phyloP scores from a whole-genome alignment of 2,888 invertebrate species.

The Heterodera filipjevi region DNA sequence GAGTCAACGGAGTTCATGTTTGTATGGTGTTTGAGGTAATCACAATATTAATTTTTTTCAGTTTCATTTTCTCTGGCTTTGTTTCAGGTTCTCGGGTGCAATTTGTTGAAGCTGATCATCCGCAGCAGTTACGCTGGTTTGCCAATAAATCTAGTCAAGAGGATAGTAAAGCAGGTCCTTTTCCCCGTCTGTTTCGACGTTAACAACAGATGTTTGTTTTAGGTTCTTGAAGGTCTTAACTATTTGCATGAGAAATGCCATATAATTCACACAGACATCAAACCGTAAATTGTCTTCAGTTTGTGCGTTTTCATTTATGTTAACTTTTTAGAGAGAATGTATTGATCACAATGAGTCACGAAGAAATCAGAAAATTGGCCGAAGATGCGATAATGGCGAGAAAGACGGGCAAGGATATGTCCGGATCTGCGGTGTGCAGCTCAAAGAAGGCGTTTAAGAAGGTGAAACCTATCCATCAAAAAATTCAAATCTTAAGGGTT shows the following conservation, averaged over 20 bases:
- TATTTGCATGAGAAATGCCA: slow-evolving; percentile 96
- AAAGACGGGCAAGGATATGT: slow-evolving; percentile 84
- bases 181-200: too few species aligned
- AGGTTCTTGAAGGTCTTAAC: slow-evolving; percentile 74
- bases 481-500: neutral
- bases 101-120: slow-evolving; percentile 94
- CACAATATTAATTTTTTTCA: neutral
- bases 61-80: neutral
- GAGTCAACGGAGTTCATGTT: slow-evolving; percentile 84
- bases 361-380: slow-evolving; percentile 80
- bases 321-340: slow-evolving; percentile 67
- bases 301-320: slow-evolving; percentile 12
- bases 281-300: neutral
- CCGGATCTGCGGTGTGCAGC: slow-evolving; percentile 75
- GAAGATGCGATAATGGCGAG: slow-evolving; percentile 92
- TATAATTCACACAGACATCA: slow-evolving; percentile 75
- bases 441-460: slow-evolving; percentile 43
- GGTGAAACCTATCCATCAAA: neutral
- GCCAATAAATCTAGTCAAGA: slow-evolving; percentile 90
- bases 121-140: slow-evolving; percentile 97
- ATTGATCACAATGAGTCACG: slow-evolving; percentile 53
- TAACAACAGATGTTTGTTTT: slow-evolving; percentile 61
- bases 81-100: slow-evolving; percentile 94
- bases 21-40: slow-evolving; percentile 66
- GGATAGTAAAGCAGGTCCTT: slow-evolving; percentile 89